Evolutionary conservation across 1,140 invertebrate species (phyloP).

Genomic region (Dinothrombium tinctorium): DNA sequence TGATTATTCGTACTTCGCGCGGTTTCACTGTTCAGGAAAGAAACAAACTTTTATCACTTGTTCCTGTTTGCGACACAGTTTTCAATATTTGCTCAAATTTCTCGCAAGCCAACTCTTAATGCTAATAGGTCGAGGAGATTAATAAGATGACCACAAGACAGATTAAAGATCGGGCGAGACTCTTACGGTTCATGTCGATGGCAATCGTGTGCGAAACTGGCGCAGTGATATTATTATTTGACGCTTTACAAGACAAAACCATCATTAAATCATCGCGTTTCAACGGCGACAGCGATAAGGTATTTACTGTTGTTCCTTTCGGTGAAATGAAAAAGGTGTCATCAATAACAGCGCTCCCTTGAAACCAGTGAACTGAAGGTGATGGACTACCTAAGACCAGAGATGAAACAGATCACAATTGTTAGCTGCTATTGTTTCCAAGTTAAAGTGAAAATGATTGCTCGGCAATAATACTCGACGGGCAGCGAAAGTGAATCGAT

Average conservation of each 20-base stretch:
- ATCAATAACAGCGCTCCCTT: constrained; percentile 15
- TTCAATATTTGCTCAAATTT: too few relatives aligned
- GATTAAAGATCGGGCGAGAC: too few relatives aligned
- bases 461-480: too few relatives aligned
- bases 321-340: constrained; percentile 16
- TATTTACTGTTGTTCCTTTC: constrained; percentile 35
- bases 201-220: constrained; percentile 48
- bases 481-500: too few relatives aligned
- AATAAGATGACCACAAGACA: too few relatives aligned
- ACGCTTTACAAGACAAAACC: constrained; percentile 51
- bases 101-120: too few relatives aligned
- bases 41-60: too few relatives aligned
- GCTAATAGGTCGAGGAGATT: too few relatives aligned
- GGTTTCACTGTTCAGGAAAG: constrained; percentile 58
- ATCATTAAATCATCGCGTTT: constrained; percentile 48
- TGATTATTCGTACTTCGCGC: constrained; percentile 32
- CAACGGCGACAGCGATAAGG: constrained; percentile 39
- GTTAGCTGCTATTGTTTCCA: too few relatives aligned
- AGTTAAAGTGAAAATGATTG: too few relatives aligned
- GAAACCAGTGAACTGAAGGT: constrained; percentile 18
- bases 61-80: too few relatives aligned
- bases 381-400: constrained; percentile 14
- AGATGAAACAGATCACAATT: too few relatives aligned
- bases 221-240: constrained; percentile 48
- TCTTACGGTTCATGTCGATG: constrained; percentile 71